A percentile compares a stretch with the other conserved stretches of the same genome.
These are phyloP conservation scores for Protonibea diacanthus DNA, from an alignment of 2,797 vertebrate species.

Conservation along the genomic window DNA sequence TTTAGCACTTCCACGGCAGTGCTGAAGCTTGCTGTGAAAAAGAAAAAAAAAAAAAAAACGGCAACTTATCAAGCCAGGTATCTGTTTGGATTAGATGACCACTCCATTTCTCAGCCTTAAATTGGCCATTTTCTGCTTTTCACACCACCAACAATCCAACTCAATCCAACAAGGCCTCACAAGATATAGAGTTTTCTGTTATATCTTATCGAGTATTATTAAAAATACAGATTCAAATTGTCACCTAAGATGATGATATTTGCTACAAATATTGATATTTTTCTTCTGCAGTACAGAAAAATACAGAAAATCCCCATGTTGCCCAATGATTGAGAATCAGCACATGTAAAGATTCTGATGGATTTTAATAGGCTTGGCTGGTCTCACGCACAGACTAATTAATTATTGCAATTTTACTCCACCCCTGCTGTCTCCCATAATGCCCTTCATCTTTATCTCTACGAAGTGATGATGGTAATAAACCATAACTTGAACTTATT, in stretches of 20 bases:
- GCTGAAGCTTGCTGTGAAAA: conserved; percentile 75
- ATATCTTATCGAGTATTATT: conserved; percentile 2
- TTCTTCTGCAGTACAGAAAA: conserved; percentile 4
- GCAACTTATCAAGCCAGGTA: conserved; percentile 82
- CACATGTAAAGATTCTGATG: conserved; percentile 63
- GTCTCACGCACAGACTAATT: conserved; percentile 71
- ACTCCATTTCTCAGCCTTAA: conserved; percentile 85
- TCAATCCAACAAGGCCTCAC: conserved; percentile 55
- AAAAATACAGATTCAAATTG: conserved; percentile 17
- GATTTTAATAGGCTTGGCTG: conserved; percentile 71
- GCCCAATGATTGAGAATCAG: conserved; percentile 31
- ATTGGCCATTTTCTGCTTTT: conserved; percentile 85
- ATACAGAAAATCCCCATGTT: conserved; percentile 10
- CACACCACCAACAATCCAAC: conserved; percentile 76
- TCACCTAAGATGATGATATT: background rate
- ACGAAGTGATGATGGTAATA: conserved; percentile 49
- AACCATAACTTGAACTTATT: conserved; percentile 43
- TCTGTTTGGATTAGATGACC: conserved; percentile 86
- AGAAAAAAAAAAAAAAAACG: conserved; percentile 37
- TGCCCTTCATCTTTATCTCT: conserved; percentile 64
- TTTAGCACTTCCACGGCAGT: conserved; percentile 84
- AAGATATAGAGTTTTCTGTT: conserved; percentile 22
- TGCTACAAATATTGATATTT: conserved; percentile 1
- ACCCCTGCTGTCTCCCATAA: conserved; percentile 61
- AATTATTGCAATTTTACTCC: conserved; percentile 64